A percentile compares a stretch with the other conserved stretches of the same genome.
phyloP scores from a whole-genome alignment of 2,113 vertebrate species.

The Guaruba guarouba region DNA sequence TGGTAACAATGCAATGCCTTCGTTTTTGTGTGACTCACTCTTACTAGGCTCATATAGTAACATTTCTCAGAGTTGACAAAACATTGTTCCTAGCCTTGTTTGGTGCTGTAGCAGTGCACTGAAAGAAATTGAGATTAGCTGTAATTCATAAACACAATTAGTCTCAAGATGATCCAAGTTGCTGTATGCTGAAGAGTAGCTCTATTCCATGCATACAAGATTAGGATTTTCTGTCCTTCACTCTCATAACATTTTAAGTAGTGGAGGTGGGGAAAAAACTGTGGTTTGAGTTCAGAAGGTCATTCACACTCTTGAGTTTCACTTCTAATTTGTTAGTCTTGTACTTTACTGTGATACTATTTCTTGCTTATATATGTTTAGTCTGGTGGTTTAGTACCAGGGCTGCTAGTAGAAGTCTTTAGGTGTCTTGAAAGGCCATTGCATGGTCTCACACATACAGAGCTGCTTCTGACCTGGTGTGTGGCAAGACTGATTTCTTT shows the following conservation, averaged over 20 bases:
- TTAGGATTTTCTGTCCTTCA: neutral
- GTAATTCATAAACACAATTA: neutral
- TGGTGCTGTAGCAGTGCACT: neutral
- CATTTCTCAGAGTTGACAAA: neutral
- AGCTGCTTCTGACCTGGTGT: neutral
- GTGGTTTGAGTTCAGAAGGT: neutral
- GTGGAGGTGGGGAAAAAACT: neutral
- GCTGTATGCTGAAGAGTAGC: neutral
- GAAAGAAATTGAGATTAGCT: neutral
- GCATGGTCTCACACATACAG: neutral
- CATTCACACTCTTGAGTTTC: neutral
- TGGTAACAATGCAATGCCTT: neutral
- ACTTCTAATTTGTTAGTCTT: neutral
- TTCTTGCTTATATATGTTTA: neutral
- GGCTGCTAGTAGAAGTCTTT: neutral
- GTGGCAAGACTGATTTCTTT: neutral
- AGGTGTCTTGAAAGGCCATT: neutral
- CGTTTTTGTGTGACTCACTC: neutral
- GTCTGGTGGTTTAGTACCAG: neutral
- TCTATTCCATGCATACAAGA: neutral
- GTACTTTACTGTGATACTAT: rapidly evolving
- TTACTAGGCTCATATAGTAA: neutral
- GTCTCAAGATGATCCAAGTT: neutral
- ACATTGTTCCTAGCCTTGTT: neutral
- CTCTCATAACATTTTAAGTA: neutral